These are phyloP conservation scores for Dione juno DNA, from an alignment of 2,888 invertebrate genomes.

Conservation along the genomic window DNA sequence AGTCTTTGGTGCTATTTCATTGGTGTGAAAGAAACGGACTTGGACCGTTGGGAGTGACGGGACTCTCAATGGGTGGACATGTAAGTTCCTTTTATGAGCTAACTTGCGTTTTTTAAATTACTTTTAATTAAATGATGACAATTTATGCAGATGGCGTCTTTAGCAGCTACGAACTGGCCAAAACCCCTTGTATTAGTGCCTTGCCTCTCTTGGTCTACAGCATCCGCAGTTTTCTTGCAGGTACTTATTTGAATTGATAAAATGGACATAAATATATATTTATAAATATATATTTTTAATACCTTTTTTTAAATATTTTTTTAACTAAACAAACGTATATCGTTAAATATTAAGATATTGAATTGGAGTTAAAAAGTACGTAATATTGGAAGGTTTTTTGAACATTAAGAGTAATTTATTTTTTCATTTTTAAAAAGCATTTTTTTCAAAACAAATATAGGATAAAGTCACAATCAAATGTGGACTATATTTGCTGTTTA, in stretches of 20 bases:
- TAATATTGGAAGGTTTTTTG: too few relatives aligned
- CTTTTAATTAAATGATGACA: neutral
- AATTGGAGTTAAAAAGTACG: too few relatives aligned
- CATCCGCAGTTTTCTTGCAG: constrained; percentile 96
- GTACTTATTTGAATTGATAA: constrained; percentile 64
- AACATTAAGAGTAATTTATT: too few relatives aligned
- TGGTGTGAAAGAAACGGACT: constrained; percentile 97
- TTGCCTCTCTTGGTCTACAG: constrained; percentile 98
- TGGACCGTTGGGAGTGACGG: constrained; percentile 96
- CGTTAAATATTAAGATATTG: too few relatives aligned
- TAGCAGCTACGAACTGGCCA: constrained; percentile 98
- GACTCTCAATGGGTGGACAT: constrained; percentile 99
- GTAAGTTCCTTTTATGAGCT: constrained; percentile 82
- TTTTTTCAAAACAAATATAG: too few relatives aligned
- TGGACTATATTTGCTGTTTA: too few relatives aligned
- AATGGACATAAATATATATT: neutral
- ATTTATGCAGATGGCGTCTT: constrained; percentile 94
- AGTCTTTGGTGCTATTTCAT: constrained; percentile 94
- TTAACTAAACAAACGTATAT: too few relatives aligned
- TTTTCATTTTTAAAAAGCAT: too few relatives aligned
- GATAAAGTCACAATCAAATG: too few relatives aligned
- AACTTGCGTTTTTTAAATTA: too few relatives aligned
- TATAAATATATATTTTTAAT: too few relatives aligned
- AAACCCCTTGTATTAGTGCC: constrained; percentile 97
- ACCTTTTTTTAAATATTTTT: too few relatives aligned